Evolutionary conservation across 2,888 invertebrate species (phyloP).

Genomic region (Drosophila lutescens): DNA sequence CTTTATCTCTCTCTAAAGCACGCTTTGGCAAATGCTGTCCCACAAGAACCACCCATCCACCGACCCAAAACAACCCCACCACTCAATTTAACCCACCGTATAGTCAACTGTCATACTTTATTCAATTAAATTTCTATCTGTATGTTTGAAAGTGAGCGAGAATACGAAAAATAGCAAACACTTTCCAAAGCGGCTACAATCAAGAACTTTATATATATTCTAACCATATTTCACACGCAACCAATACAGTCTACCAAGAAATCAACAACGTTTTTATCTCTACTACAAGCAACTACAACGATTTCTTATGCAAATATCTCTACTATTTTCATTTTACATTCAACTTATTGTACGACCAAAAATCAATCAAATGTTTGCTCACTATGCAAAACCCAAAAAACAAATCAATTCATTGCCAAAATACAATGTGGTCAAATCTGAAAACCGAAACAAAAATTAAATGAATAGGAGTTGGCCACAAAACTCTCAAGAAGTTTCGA

Average conservation of each 20-base stretch:
- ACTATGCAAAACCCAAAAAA: conserved; percentile 55
- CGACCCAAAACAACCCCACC: conserved; percentile 24
- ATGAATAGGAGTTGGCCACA: conserved; percentile 91
- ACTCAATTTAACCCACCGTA: conserved; percentile 32
- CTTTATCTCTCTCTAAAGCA: conserved; percentile 26
- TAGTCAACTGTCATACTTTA: conserved; percentile 52
- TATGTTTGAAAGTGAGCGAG: conserved; percentile 63
- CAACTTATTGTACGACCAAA: conserved; percentile 30
- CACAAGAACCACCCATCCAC: conserved; percentile 13
- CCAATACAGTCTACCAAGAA: conserved; percentile 37
- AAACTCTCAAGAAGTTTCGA: conserved; percentile 94
- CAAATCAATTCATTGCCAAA: conserved; percentile 53
- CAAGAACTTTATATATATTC: conserved; percentile 16
- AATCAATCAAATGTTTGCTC: conserved; percentile 57
- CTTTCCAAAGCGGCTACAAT: conserved; percentile 20
- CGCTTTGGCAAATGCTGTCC: conserved; percentile 58
- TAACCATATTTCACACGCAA: conserved; percentile 41
- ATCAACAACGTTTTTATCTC: conserved; percentile 41
- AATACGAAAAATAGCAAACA: conserved; percentile 31
- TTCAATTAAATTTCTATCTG: conserved; percentile 62
- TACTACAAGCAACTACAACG: conserved; percentile 56
- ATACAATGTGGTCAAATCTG: conserved; percentile 50
- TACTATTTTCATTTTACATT: conserved; percentile 76
- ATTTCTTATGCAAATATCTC: conserved; percentile 79
- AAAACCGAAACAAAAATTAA: conserved; percentile 56